phyloP scores from a whole-genome alignment of 2,888 invertebrate species.

The Ochlodes sylvanus region DNA sequence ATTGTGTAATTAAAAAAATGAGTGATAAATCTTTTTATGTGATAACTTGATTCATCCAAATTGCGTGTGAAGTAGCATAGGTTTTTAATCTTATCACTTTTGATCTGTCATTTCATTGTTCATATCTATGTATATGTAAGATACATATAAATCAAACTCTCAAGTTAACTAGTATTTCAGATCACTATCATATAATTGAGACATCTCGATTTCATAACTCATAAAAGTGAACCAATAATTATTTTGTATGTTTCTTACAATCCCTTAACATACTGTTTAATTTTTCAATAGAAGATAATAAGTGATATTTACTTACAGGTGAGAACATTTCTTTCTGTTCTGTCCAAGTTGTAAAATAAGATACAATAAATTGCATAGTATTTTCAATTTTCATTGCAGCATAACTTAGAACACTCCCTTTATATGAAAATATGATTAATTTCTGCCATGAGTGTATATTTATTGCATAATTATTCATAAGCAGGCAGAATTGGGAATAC shows the following conservation, averaged over 20 bases:
- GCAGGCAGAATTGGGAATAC: too few species aligned
- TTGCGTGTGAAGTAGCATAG: conserved; percentile 15
- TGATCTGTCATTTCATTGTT: conserved; percentile 33
- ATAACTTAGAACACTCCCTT: too few species aligned
- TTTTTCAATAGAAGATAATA: too few species aligned
- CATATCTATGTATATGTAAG: background rate
- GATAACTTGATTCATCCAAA: background rate
- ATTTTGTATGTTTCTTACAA: background rate
- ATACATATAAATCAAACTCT: conserved; percentile 18
- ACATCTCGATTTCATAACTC: background rate
- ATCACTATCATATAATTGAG: conserved; percentile 4
- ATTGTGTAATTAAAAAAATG: conserved; percentile 9
- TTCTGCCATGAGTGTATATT: too few species aligned
- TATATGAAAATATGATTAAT: too few species aligned
- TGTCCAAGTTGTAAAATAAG: too few species aligned
- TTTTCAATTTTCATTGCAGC: too few species aligned
- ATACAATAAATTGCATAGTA: too few species aligned
- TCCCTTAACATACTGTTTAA: background rate
- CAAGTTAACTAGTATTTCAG: conserved; percentile 28
- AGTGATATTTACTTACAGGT: too few species aligned
- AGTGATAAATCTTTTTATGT: conserved; percentile 4
- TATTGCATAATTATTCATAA: too few species aligned
- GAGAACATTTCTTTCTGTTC: too few species aligned
- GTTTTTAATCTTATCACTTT: conserved; percentile 33
- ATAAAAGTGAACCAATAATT: background rate